These are phyloP conservation scores for Tenthredo amoena DNA, from an alignment of 2,888 invertebrate species.

Conservation along the genomic window DNA sequence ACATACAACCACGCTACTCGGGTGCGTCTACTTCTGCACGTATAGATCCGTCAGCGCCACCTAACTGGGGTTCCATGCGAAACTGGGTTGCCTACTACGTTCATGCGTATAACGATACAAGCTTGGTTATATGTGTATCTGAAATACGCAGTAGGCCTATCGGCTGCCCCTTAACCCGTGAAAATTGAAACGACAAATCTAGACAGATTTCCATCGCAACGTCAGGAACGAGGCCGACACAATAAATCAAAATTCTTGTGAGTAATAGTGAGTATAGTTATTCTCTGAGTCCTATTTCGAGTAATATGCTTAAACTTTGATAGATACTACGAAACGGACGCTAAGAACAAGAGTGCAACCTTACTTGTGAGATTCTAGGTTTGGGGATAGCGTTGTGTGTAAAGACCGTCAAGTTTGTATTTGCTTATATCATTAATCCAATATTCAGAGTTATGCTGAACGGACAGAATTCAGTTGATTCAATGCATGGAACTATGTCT, in stretches of 20 bases:
- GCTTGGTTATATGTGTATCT: neutral
- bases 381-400: neutral
- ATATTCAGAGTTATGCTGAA: neutral
- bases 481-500: neutral
- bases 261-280: neutral
- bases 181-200: constrained; percentile 31
- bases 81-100: neutral
- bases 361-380: neutral
- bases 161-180: neutral
- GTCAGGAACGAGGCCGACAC: neutral
- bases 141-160: constrained; percentile 9
- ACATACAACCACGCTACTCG: neutral
- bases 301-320: neutral
- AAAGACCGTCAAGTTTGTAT: neutral
- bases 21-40: neutral
- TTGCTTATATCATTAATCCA: neutral
- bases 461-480: neutral
- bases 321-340: neutral
- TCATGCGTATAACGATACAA: neutral
- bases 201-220: constrained; percentile 9
- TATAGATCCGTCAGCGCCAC: constrained; percentile 2
- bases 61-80: neutral
- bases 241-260: neutral
- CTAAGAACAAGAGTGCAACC: neutral
- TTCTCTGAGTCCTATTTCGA: neutral